Base-by-base conservation (phyloP, 2,888 invertebrate species). In the Aradus depressus region DNA sequence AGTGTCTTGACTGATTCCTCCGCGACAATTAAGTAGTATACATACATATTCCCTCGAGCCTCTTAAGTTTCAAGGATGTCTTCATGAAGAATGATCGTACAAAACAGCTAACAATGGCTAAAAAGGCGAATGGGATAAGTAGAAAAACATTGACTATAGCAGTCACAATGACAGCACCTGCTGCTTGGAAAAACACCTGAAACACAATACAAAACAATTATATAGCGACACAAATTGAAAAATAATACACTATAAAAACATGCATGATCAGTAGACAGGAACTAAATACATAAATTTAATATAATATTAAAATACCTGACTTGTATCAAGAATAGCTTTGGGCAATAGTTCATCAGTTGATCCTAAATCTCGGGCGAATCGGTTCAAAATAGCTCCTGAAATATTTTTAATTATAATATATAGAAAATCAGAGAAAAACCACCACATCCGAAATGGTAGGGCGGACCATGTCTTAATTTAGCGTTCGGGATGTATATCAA, bases 351-450 rank as follows among this genome's bases (percentile, higher is more conserved):
- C 86, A 60, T 86, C 86, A 64, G 87, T 77, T 0, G 80, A 75
- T 1, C 86, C 86, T 63, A 87, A 77, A 63, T 90, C 89, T 64
- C 88, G 89, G 1, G 88, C 81, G 63, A 90, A 88, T 57, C 89
- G 71, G 64, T 84, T 84, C 38, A 91, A 71, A 56, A 91, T 84
- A 47, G 84, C 73, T 28, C 84, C 84, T 60, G 50, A 25, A 52
- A 50, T 12, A 49, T 14, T 8, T n/a, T n/a, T n/a, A 37, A n/a
- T n/a, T 10, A 31, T 31, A 10, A 31, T 31, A 31, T 31, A 22
- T 18, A 8, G 5, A 37, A 8, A 8, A n/a, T n/a, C n/a, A n/a
- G n/a, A n/a, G n/a, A n/a, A n/a, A n/a, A n/a, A n/a, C n/a, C n/a
- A n/a, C n/a, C n/a, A n/a, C n/a, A n/a, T n/a, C n/a, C n/a, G n/a